These are phyloP conservation scores for Eupithecia exiguata DNA, from an alignment of 2,888 invertebrate species.

Conservation along the genomic window DNA sequence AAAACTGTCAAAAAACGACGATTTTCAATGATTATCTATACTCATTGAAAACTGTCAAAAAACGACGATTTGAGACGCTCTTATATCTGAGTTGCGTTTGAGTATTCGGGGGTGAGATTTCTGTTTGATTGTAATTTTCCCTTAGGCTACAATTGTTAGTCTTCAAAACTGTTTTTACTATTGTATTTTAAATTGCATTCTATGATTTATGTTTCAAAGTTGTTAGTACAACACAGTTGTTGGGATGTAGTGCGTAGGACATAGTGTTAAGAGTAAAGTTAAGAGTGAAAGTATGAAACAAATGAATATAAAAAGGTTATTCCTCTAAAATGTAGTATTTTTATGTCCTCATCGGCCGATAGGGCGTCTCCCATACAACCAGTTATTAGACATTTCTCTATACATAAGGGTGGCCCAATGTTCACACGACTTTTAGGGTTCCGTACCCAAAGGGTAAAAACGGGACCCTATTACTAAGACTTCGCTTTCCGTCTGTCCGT, in stretches of 20 bases:
- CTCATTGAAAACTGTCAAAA: no score
- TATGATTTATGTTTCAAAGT: constrained; percentile 47
- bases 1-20: no score
- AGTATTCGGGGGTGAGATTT: no score
- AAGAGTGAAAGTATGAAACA: constrained; percentile 74
- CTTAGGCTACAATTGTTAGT: background rate
- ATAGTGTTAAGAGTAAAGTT: constrained; percentile 69
- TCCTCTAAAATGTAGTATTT: constrained; percentile 72
- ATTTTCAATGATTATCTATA: no score
- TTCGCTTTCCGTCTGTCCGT: no score
- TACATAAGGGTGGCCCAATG: no score
- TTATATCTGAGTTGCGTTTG: no score
- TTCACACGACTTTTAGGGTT: no score
- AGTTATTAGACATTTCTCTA: background rate
- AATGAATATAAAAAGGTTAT: constrained; percentile 81
- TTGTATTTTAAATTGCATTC: background rate
- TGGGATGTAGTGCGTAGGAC: constrained; percentile 55
- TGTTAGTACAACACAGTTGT: constrained; percentile 52
- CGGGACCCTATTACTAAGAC: no score
- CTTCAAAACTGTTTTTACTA: background rate
- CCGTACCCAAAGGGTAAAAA: no score
- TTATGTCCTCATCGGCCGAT: background rate
- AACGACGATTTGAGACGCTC: no score
- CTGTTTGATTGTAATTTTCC: no score
- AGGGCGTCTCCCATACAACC: background rate